Base-by-base conservation (phyloP, 2,797 vertebrate species). In the Parauchenoglanis ngamensis region DNA sequence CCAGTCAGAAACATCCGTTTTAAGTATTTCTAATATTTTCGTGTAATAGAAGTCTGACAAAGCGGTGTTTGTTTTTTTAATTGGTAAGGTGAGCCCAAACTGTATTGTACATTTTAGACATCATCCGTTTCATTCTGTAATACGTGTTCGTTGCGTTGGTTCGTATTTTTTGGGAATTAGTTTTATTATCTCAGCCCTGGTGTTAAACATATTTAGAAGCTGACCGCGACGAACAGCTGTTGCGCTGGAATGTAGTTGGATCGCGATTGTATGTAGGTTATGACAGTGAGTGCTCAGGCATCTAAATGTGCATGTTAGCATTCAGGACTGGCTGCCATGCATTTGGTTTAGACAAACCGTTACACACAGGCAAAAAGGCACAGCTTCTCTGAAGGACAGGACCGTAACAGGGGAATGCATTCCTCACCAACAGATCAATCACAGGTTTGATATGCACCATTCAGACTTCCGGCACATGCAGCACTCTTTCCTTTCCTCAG, bases 401-500 rank as follows among this genome's bases (percentile, higher is more conserved):
- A 57, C 0, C 4, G 2, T 23, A 68, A 77, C 31, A 57, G 44
- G 35, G 25, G 25, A 19, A 54, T 8, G 35, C 40, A 35, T 21
- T 78, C 17, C 49, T 49, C 35, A 68, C 31, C 11, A 68, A 31
- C 59, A 28, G 59, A 84, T 54, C 73, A 57, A 57, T 83, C 80
- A 70, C 6, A 8, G 25, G 15, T 35, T 84, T 40, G n/a, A 25
- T 57, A 23, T 57, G 31, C 19, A 35, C 19, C 0, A 63, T 44
- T 63, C 35, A 15, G 25, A 78, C 54, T 67, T 67, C 80, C 40
- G 75, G n/a, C 73, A 57, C 61, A 46, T 25, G 25, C 80, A 13
- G 59, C 31, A 70, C 52, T 25, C 49, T 57, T 46, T 87, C 86
- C 81, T 68, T 84, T 78, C 67, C 72, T 83, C 49, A 46, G 15